These are phyloP conservation scores for Lophotriccus pileatus DNA, from an alignment of 2,797 vertebrate species.

Conservation along the genomic window DNA sequence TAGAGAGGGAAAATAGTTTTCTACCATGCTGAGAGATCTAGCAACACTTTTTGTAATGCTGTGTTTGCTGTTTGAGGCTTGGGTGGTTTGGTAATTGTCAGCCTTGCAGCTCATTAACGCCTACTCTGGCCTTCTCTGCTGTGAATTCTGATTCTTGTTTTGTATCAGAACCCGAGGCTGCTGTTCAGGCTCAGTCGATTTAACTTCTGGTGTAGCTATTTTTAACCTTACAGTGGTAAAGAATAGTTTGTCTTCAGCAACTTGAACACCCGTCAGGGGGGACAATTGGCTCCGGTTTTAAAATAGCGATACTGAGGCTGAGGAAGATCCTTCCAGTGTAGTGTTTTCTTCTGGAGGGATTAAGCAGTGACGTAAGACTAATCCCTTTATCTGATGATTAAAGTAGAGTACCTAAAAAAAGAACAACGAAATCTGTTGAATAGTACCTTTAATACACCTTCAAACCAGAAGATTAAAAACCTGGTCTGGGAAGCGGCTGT, in stretches of 20 bases:
- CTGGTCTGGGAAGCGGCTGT: neutral
- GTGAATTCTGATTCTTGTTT: neutral
- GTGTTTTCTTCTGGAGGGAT: neutral
- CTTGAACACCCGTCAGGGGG: neutral
- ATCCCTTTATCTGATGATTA: conserved; percentile 15
- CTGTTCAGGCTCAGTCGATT: neutral
- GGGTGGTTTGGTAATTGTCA: neutral
- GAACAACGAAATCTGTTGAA: neutral
- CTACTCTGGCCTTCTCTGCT: neutral
- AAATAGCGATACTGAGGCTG: neutral
- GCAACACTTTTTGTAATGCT: neutral
- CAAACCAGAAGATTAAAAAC: neutral
- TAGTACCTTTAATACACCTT: neutral
- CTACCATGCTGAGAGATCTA: neutral
- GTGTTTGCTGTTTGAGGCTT: neutral
- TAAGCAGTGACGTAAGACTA: neutral
- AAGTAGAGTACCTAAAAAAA: conserved; percentile 4
- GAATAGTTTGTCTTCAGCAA: neutral
- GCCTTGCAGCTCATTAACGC: neutral
- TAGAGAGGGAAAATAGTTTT: neutral
- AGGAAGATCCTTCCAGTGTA: neutral
- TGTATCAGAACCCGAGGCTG: neutral
- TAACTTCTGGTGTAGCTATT: neutral
- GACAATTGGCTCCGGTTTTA: neutral
- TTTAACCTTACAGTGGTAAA: neutral